Conservation (phyloP, 2,888 invertebrate genomes). For the Chironomus tentans region DNA sequence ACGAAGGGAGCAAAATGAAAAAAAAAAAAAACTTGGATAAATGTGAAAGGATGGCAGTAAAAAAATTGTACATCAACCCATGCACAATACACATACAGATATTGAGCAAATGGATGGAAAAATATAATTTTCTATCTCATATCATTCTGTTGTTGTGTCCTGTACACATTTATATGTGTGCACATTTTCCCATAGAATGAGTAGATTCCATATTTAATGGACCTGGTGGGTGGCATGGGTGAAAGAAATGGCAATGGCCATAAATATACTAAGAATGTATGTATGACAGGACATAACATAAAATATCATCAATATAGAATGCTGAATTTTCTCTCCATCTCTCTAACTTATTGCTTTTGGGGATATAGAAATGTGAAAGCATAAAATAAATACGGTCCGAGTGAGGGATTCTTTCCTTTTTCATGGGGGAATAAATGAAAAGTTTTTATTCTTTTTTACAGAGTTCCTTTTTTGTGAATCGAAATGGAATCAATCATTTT, state of each 20-base stretch:
- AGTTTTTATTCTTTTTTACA: no score
- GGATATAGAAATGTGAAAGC: no score
- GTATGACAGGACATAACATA: slow-evolving; percentile 25
- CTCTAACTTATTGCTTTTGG: no score
- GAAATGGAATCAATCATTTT: no score
- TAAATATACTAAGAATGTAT: slow-evolving; percentile 16
- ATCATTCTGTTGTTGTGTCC: no score
- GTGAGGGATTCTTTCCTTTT: no score
- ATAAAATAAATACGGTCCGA: no score
- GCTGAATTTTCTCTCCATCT: not conserved
- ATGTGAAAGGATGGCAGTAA: not conserved
- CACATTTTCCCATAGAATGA: not conserved
- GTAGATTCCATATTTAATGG: not conserved
- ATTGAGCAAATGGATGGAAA: not conserved
- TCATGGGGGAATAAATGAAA: no score
- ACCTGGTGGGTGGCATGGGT: not conserved
- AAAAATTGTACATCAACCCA: not conserved
- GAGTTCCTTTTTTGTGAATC: no score
- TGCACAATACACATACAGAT: not conserved
- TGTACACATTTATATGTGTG: not conserved
- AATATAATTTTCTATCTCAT: not conserved
- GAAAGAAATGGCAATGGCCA: not conserved
- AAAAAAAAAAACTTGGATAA: not conserved
- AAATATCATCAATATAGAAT: slow-evolving; percentile 21
- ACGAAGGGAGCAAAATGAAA: not conserved